Conservation (phyloP, 2,797 vertebrate genomes). For the Hemitrygon akajei region DNA sequence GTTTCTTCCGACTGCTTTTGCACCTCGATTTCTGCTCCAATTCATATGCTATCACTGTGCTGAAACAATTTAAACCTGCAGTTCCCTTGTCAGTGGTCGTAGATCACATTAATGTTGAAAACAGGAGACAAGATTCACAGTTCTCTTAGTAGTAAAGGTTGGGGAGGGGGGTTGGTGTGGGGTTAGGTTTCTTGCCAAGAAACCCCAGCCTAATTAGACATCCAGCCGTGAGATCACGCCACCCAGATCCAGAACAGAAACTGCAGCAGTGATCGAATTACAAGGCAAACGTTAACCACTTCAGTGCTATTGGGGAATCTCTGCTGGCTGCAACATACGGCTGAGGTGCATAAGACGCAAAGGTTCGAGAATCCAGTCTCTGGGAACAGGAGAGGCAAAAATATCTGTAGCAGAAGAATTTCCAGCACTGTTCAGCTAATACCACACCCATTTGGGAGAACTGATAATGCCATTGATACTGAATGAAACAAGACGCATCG, state of each 20-base stretch:
- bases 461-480: neutral
- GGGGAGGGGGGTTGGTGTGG: neutral
- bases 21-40: neutral
- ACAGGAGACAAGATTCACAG: too few relatives aligned
- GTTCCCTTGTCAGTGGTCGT: neutral
- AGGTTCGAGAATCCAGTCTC: neutral
- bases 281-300: conserved; percentile 7
- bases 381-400: neutral
- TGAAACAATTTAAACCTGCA: neutral
- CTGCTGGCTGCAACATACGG: neutral
- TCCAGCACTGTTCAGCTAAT: neutral
- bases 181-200: neutral
- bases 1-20: neutral
- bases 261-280: neutral
- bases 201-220: conserved; percentile 12
- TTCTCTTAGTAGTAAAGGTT: too few relatives aligned
- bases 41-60: neutral
- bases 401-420: neutral
- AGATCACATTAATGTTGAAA: neutral
- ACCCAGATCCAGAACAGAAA: conserved; percentile 27
- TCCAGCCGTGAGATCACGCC: conserved; percentile 3
- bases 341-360: neutral
- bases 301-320: neutral
- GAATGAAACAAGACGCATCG: neutral
- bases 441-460: conserved; percentile 4